A percentile compares a stretch with the other conserved stretches of the same genome.
Conservation (phyloP, 2,797 vertebrate genomes). For the Acanthurus lineatus region DNA sequence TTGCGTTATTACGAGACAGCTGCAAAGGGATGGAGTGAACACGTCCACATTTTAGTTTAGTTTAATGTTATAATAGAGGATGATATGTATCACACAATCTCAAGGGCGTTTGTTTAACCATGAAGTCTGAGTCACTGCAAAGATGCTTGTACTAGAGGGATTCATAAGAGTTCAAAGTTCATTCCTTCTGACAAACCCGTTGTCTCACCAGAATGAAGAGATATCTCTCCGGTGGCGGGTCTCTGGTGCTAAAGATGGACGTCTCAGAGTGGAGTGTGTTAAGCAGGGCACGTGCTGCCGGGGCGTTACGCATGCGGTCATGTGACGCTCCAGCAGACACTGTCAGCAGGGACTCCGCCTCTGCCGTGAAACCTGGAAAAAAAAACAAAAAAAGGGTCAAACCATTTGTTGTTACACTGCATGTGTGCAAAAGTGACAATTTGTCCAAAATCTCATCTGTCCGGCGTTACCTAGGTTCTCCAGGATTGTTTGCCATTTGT, state of each 20-base stretch:
- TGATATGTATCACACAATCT: neutral
- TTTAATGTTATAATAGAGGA: neutral
- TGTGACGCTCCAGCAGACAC: slow-evolving; percentile 84
- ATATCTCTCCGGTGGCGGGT: slow-evolving; percentile 88
- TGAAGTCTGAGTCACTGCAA: neutral
- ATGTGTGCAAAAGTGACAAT: neutral
- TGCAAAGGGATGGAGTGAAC: neutral
- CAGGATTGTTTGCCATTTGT: slow-evolving; percentile 87
- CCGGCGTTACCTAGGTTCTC: slow-evolving; percentile 86
- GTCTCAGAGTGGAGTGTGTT: slow-evolving; percentile 83
- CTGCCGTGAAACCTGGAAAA: slow-evolving; percentile 85
- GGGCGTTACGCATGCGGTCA: slow-evolving; percentile 86
- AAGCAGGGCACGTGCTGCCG: slow-evolving; percentile 81
- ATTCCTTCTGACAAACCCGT: neutral
- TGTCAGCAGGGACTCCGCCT: slow-evolving; percentile 86
- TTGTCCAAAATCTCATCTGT: neutral
- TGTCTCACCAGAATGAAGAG: slow-evolving; percentile 88
- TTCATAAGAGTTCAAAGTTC: neutral
- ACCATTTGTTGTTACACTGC: neutral
- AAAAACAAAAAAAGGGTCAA: neutral
- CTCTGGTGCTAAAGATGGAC: slow-evolving; percentile 81
- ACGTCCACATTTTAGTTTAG: neutral
- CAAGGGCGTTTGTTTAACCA: neutral
- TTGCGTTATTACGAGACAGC: neutral
- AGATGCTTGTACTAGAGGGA: neutral